phyloP scores from a whole-genome alignment of 2,888 invertebrate species.

The Drosophila macrospina region DNA sequence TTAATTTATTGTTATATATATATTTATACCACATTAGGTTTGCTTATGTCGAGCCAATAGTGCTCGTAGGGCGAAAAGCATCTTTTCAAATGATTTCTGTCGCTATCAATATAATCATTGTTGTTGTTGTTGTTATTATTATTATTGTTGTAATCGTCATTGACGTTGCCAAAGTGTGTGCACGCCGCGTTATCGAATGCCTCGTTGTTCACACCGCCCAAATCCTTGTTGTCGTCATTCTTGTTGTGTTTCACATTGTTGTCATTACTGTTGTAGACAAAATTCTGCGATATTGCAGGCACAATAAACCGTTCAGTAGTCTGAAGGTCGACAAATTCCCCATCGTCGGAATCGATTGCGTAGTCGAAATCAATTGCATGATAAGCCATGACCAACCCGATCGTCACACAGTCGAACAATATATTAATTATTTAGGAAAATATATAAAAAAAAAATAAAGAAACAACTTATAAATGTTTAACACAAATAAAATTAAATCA shows the following conservation, averaged over 20 bases:
- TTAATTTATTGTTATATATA: not conserved
- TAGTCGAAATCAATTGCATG: constrained; percentile 33
- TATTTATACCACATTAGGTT: constrained; percentile 24
- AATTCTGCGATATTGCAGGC: constrained; percentile 27
- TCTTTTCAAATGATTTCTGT: not conserved
- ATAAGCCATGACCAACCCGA: constrained; percentile 7
- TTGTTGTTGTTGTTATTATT: not conserved
- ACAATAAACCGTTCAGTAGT: constrained; percentile 42
- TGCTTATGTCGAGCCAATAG: constrained; percentile 37
- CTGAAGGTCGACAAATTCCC: constrained; percentile 18
- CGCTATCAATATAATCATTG: not conserved
- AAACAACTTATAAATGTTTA: too few relatives aligned
- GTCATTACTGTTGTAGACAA: not conserved
- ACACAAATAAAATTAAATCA: constrained; percentile 1
- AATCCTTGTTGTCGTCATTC: not conserved
- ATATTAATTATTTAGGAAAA: not conserved
- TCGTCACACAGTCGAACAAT: not conserved
- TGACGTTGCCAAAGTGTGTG: not conserved
- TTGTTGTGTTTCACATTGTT: not conserved
- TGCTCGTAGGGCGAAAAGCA: not conserved
- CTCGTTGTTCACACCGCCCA: not conserved
- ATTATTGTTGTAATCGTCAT: not conserved
- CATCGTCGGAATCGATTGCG: not conserved
- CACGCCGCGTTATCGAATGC: not conserved
- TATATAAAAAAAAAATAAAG: too few relatives aligned